Percentiles rank a stretch among this genome's conserved stretches.
Conservation (phyloP, 1,140 invertebrate genomes). For the Diachasma alloeum region DNA sequence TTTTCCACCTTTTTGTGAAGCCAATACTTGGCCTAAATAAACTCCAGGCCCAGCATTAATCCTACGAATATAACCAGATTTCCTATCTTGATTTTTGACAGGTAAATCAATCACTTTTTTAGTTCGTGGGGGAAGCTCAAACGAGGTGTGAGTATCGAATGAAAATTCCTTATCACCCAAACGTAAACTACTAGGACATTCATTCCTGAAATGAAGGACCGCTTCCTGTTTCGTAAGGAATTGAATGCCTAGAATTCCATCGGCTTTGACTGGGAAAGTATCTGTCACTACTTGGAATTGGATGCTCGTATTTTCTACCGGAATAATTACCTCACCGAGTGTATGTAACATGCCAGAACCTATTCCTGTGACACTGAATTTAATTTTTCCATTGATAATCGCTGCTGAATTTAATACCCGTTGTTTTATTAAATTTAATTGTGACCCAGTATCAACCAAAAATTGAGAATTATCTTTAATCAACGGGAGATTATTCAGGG, state of each 20-base stretch:
- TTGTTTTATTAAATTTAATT: no score
- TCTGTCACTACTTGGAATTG: neutral
- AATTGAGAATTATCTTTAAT: no score
- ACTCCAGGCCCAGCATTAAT: slow-evolving; percentile 41
- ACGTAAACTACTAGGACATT: neutral
- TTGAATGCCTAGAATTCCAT: neutral
- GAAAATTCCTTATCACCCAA: neutral
- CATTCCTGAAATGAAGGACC: neutral
- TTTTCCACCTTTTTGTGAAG: neutral
- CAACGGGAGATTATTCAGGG: no score
- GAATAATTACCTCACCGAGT: neutral
- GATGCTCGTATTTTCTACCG: neutral
- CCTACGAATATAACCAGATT: neutral
- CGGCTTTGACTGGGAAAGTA: neutral
- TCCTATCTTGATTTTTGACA: neutral
- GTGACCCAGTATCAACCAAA: no score
- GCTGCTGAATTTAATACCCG: no score
- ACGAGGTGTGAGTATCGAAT: neutral
- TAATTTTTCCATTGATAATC: neutral
- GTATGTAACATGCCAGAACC: neutral
- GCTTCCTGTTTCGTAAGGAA: neutral
- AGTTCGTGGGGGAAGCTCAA: neutral
- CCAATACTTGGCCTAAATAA: slow-evolving; percentile 11
- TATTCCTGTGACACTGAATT: neutral
- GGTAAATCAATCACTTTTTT: neutral